These are phyloP conservation scores for Trissolcus brochymenae DNA, from an alignment of 2,888 invertebrate genomes.

Conservation along the genomic window DNA sequence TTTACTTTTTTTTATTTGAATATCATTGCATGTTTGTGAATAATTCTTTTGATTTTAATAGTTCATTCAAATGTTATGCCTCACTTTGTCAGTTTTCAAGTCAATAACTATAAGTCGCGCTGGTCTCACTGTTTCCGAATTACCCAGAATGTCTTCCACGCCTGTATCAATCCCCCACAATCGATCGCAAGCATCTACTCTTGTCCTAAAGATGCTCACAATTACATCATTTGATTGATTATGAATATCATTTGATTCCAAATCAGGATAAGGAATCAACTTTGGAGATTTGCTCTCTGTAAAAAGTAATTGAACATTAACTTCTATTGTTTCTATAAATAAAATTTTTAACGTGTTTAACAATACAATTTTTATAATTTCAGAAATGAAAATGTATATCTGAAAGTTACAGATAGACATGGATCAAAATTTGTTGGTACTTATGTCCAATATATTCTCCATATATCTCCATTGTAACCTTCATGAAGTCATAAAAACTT, in stretches of 20 bases:
- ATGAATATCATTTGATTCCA: constrained; percentile 86
- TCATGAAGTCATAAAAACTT: neutral
- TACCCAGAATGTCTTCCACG: constrained; percentile 84
- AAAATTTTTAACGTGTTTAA: neutral
- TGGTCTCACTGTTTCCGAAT: constrained; percentile 75
- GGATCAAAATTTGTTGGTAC: neutral
- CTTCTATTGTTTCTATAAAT: too few relatives aligned
- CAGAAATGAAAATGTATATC: neutral
- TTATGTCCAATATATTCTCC: neutral
- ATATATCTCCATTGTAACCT: too few relatives aligned
- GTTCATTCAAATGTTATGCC: neutral
- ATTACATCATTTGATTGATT: constrained; percentile 79
- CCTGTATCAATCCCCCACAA: constrained; percentile 91
- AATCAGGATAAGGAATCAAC: constrained; percentile 86
- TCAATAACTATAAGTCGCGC: constrained; percentile 83
- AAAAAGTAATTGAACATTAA: neutral
- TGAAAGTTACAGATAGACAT: neutral
- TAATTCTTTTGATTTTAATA: too few relatives aligned
- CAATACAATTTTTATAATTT: constrained; percentile 11
- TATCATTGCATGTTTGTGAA: neutral
- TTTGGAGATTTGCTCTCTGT: constrained; percentile 79
- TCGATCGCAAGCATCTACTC: constrained; percentile 86
- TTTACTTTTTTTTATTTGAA: neutral
- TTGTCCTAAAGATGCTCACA: constrained; percentile 85
- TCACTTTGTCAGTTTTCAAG: constrained; percentile 84